Conservation (phyloP, 2,113 vertebrate genomes). For the Hyla sarda region DNA sequence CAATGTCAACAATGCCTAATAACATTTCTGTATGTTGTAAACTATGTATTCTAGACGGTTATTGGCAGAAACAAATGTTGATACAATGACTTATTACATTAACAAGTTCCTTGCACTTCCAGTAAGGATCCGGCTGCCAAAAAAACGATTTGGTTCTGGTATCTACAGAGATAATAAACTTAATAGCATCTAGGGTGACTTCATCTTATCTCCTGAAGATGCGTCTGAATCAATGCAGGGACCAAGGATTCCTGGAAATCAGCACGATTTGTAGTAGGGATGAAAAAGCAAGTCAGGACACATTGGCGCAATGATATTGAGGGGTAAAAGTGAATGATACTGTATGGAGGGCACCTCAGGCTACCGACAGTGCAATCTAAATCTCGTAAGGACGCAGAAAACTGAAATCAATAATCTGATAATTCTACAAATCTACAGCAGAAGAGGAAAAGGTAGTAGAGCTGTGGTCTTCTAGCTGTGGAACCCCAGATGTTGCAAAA, state of each 20-base stretch:
- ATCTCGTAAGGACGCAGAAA: slow-evolving; percentile 1
- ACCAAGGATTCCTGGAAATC: slow-evolving; percentile 5
- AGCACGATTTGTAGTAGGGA: background rate
- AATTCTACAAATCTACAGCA: background rate
- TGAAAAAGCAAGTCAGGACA: background rate
- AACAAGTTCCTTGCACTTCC: background rate
- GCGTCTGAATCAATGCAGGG: slow-evolving; percentile 12
- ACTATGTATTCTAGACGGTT: too few relatives aligned
- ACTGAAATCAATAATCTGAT: background rate
- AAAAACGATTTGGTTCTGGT: background rate
- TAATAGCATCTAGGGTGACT: slow-evolving; percentile 24
- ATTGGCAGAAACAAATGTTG: background rate
- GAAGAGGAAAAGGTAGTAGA: background rate
- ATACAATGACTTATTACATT: background rate
- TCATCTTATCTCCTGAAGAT: slow-evolving; percentile 4
- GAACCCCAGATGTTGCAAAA: too few relatives aligned
- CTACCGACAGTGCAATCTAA: background rate
- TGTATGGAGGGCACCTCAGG: background rate
- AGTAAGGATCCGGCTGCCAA: slow-evolving; percentile 5
- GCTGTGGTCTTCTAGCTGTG: too few relatives aligned
- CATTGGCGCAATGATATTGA: background rate
- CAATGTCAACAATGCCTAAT: too few relatives aligned
- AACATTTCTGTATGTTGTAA: too few relatives aligned
- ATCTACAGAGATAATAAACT: slow-evolving; percentile 26
- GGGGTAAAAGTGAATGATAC: background rate